These are phyloP conservation scores for Drosophila nasuta DNA, from an alignment of 1,140 invertebrate genomes.

Conservation along the genomic window DNA sequence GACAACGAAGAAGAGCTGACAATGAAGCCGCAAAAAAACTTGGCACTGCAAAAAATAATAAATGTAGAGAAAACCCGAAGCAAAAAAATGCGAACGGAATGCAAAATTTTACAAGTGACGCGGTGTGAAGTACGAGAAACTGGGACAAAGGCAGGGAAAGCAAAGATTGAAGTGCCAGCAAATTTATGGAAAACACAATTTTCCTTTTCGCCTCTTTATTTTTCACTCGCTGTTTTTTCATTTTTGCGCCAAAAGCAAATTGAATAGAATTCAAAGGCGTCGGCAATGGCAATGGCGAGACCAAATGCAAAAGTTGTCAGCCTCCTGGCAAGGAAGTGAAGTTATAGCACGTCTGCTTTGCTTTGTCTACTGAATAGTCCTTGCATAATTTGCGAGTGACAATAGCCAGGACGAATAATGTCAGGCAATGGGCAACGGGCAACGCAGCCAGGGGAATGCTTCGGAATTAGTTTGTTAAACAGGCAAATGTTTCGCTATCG, in stretches of 20 bases:
- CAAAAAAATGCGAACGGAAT: constrained; percentile 65
- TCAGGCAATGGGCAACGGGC: background rate
- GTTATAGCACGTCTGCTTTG: constrained; percentile 28
- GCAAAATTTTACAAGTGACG: constrained; percentile 68
- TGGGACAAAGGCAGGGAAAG: constrained; percentile 33
- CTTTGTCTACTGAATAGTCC: constrained; percentile 36
- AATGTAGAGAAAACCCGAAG: constrained; percentile 28
- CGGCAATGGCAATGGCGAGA: constrained; percentile 20
- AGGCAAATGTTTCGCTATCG: constrained; percentile 12
- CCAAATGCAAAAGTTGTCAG: constrained; percentile 26
- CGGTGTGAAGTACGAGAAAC: constrained; percentile 50
- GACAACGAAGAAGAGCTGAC: constrained; percentile 61
- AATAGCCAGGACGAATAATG: constrained; percentile 20
- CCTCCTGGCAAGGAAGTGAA: constrained; percentile 28
- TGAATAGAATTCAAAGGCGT: constrained; percentile 69
- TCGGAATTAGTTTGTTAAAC: constrained; percentile 26
- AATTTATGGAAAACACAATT: constrained; percentile 81
- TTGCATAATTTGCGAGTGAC: constrained; percentile 40
- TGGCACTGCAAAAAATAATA: constrained; percentile 34
- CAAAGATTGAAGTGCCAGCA: constrained; percentile 77
- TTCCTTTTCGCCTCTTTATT: constrained; percentile 29
- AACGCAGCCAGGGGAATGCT: background rate
- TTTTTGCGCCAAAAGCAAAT: constrained; percentile 62
- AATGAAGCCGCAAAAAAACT: constrained; percentile 79
- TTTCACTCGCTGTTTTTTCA: constrained; percentile 34